Conservation (phyloP, 1,140 invertebrate genomes). For the Papilio machaon region DNA sequence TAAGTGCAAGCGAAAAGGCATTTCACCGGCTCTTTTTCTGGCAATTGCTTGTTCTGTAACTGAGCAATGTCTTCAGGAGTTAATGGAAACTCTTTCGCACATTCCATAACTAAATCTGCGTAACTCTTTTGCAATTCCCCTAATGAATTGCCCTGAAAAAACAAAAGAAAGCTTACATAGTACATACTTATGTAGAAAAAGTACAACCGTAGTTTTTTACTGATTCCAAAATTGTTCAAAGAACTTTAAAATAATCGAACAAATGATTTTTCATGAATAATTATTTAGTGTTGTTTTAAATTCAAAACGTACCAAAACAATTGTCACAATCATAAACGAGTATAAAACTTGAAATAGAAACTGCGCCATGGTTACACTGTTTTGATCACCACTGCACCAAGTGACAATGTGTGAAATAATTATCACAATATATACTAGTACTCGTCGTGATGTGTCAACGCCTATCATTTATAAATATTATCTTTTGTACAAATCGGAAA, state of each 20-base stretch:
- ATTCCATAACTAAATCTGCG: slow-evolving; percentile 55
- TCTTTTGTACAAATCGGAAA: not conserved
- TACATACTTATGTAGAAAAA: not conserved
- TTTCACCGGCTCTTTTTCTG: slow-evolving; percentile 56
- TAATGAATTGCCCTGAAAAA: slow-evolving; percentile 49
- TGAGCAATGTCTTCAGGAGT: slow-evolving; percentile 51
- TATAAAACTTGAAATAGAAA: slow-evolving; percentile 12
- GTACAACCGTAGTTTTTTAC: too few relatives aligned
- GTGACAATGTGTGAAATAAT: slow-evolving; percentile 31
- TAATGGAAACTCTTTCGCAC: slow-evolving; percentile 51
- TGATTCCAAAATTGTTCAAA: too few relatives aligned
- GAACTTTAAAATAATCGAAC: too few relatives aligned
- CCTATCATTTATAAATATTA: slow-evolving; percentile 19
- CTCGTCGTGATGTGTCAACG: slow-evolving; percentile 15
- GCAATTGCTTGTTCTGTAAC: slow-evolving; percentile 56
- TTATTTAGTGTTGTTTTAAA: not conserved
- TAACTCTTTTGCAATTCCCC: slow-evolving; percentile 62
- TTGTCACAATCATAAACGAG: not conserved
- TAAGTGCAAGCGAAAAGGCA: slow-evolving; percentile 72
- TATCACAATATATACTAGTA: slow-evolving; percentile 16
- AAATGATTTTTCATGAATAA: not conserved
- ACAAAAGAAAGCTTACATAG: slow-evolving; percentile 38
- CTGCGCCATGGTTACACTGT: slow-evolving; percentile 7
- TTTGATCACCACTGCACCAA: not conserved
- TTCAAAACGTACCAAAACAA: slow-evolving; percentile 18